phyloP scores from a whole-genome alignment of 2,888 invertebrate species.

The Limulus polyphemus region DNA sequence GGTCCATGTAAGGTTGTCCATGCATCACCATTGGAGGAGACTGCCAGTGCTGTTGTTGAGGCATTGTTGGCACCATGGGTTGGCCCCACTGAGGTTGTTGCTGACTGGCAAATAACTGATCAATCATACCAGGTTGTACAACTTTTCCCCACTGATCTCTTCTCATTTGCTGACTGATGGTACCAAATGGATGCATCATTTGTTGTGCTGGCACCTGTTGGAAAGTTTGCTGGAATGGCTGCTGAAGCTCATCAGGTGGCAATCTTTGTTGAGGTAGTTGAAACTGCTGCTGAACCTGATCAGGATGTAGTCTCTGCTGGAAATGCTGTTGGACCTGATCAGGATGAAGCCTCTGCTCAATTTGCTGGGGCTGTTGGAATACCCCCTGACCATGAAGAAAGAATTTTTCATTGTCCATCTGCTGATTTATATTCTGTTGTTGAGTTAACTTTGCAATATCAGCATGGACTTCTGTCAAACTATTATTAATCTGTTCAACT shows the following conservation, averaged over 20 bases:
- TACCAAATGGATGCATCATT: background rate
- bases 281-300: slow-evolving; percentile 1
- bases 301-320: slow-evolving; percentile 1
- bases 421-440: slow-evolving; percentile 63
- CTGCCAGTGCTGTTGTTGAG: background rate
- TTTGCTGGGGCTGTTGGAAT: slow-evolving; percentile 7
- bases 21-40: slow-evolving; percentile 5
- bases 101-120: background rate
- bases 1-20: slow-evolving; percentile 7
- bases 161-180: background rate
- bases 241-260: background rate
- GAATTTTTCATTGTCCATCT: slow-evolving; percentile 15
- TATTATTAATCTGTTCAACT: slow-evolving; percentile 57
- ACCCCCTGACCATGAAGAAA: slow-evolving; percentile 6
- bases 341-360: background rate
- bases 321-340: background rate
- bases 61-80: background rate
- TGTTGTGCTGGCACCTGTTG: background rate
- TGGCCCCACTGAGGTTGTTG: slow-evolving; percentile 1
- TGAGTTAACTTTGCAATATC: slow-evolving; percentile 80
- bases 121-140: too few relatives aligned
- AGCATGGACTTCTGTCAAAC: slow-evolving; percentile 82
- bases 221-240: background rate
- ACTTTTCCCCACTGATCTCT: too few relatives aligned
- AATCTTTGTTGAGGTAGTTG: background rate